phyloP scores from a whole-genome alignment of 2,113 vertebrate species.

The Herpailurus yagouaroundi region DNA sequence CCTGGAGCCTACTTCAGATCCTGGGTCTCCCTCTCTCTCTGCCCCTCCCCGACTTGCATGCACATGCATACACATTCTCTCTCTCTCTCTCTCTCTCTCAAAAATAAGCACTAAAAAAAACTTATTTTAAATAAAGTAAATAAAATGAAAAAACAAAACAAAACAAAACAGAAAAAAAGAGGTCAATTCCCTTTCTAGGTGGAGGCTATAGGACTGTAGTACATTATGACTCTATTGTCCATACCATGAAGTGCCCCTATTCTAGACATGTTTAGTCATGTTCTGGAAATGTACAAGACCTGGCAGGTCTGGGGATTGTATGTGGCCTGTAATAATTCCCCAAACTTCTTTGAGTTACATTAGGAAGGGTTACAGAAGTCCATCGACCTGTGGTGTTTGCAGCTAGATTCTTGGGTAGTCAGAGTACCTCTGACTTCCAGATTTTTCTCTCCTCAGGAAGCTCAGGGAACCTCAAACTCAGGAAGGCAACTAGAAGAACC shows the following conservation, averaged over 20 bases:
- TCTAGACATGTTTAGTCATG: too few relatives aligned
- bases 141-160: too few relatives aligned
- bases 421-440: not conserved
- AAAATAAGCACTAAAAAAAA: too few relatives aligned
- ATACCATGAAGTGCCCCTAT: not conserved
- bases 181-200: not conserved
- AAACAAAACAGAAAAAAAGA: not conserved
- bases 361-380: not conserved
- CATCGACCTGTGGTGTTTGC: not conserved
- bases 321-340: too few relatives aligned
- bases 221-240: accelerated
- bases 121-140: too few relatives aligned
- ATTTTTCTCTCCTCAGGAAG: not conserved
- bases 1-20: too few relatives aligned
- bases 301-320: too few relatives aligned
- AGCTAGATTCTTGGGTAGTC: not conserved
- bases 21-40: too few relatives aligned
- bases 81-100: too few relatives aligned
- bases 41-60: too few relatives aligned
- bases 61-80: too few relatives aligned
- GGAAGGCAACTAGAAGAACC: not conserved
- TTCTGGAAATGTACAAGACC: not conserved
- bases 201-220: not conserved
- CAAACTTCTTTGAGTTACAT: not conserved
- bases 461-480: not conserved